Evolutionary conservation across 30 jellyfish, hydroid and myxozoan species (phyloP).

Genomic region (Chironex yamaguchii): DNA sequence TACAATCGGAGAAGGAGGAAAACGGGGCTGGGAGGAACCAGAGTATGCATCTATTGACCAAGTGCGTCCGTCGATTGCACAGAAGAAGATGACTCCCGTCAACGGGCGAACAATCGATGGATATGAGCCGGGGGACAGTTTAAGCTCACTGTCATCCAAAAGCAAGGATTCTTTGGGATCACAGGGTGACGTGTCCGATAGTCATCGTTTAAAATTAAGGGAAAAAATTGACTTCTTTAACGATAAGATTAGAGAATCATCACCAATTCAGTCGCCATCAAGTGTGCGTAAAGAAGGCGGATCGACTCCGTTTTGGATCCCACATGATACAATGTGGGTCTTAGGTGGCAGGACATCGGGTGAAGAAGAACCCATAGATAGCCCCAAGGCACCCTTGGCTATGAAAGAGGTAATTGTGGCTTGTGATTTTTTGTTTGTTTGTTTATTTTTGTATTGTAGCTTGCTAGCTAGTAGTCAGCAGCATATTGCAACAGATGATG

Average conservation of each 20-base stretch:
- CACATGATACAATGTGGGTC: conserved; percentile 13
- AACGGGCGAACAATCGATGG: conserved; percentile 65
- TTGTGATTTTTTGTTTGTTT: too few relatives aligned
- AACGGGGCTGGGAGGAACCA: conserved; percentile 62
- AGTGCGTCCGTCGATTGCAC: conserved; percentile 29
- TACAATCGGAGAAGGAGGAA: conserved; percentile 67
- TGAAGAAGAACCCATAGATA: conserved; percentile 22
- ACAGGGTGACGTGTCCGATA: conserved; percentile 72
- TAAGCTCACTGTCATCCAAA: conserved; percentile 84
- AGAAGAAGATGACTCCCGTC: conserved; percentile 3
- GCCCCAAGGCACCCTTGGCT: conserved; percentile 87
- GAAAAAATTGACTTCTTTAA: conserved; percentile 57
- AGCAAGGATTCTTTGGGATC: conserved; percentile 95
- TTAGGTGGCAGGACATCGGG: conserved; percentile 27
- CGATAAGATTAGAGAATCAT: conserved; percentile 30
- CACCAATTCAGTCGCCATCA: conserved; percentile 34
- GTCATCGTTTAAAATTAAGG: conserved; percentile 19
- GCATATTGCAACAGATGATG: too few relatives aligned
- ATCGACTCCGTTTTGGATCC: conserved; percentile 59
- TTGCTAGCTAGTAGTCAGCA: too few relatives aligned
- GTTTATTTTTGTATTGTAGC: too few relatives aligned
- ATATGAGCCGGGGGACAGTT: conserved; percentile 90
- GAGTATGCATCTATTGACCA: conserved; percentile 65
- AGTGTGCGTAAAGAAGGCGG: conserved; percentile 6
- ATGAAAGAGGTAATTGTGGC: conserved; percentile 88